Evolutionary conservation across 2,797 vertebrate genomes (phyloP), one percentile per base, ranked within the genome.

Genomic region (Lates japonicus): DNA sequence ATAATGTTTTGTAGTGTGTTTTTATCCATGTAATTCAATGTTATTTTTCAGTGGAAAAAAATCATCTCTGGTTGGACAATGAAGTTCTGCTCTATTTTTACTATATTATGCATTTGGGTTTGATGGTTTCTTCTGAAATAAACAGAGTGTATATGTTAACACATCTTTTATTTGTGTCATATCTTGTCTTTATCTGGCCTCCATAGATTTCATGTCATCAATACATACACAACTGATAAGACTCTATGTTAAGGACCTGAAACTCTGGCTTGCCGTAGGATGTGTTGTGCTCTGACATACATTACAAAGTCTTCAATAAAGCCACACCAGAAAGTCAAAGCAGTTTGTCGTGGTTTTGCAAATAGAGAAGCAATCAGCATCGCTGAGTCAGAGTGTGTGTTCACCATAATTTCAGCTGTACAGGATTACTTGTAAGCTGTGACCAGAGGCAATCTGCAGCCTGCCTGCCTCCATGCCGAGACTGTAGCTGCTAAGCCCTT

Each of bases 341-440:
- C 67, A 70, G 69, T 81, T 81, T 82, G 58, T 42, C 69, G 33
- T 62, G 65, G 46, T 78, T 83, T 73, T 51, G 48, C 22, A 83
- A 85, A 85, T 64, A 80, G 19, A 76, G 78, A 66, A 60, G 31
- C 37, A 67, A 79, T 29, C 62, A 64, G 68, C 41, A 49, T 83
- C 14, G 54, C 3, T 80, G 31, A 76, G 44, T 73, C 73, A 75
- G 19, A 64, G 69, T 78, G 69, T 58, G 52, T 78, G 66, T 74
- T 81, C 62, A 46, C 74, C 78, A 78, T 83, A 29, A 68, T 84
- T 79, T 90, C 78, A 88, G 80, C 77, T 73, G 76, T 75, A 66
- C 58, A 77, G 76, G 79, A 81, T 90, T 83, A 80, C 62, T 42
- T 67, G 51, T 67, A 76, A 83, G 29, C 69, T 83, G 65, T 76